Evolutionary conservation across 2,888 invertebrate species (phyloP).

Genomic region (Ophion costatus): DNA sequence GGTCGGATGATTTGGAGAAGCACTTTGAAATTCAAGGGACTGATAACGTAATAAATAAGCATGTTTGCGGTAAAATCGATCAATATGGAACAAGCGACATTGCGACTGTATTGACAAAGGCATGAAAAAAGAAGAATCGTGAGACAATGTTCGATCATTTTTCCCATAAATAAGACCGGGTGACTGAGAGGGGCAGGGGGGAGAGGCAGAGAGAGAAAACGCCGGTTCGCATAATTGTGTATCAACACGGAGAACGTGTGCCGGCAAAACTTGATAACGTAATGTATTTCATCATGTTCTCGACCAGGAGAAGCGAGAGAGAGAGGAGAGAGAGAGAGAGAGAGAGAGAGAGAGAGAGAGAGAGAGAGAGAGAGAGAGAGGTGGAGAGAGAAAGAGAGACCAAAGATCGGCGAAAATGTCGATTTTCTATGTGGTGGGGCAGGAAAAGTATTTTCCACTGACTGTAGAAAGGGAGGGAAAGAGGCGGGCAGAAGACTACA

Average conservation of each 20-base stretch:
- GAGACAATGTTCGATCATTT: constrained; percentile 28
- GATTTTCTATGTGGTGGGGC: constrained; percentile 16
- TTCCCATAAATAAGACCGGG: background rate
- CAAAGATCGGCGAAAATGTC: constrained; percentile 12
- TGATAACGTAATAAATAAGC: no score
- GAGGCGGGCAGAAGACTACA: background rate
- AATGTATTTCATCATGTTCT: constrained; percentile 79
- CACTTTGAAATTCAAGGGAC: no score
- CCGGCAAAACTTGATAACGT: constrained; percentile 80
- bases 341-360: no score
- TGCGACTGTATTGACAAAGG: background rate
- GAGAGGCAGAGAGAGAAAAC: constrained; percentile 64
- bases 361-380: no score
- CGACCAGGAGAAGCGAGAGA: constrained; percentile 14
- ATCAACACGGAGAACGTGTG: constrained; percentile 81
- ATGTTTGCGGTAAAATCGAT: background rate
- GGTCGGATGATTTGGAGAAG: no score
- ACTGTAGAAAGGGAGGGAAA: background rate
- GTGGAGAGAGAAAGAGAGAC: no score
- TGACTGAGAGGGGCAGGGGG: constrained; percentile 28
- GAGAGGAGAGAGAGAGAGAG: no score
- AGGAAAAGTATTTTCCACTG: background rate
- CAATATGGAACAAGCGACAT: background rate
- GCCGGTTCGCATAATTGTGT: constrained; percentile 83
- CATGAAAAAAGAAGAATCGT: background rate